phyloP scores from a whole-genome alignment of 2,888 invertebrate genomes.

The Notodonta dromedarius region DNA sequence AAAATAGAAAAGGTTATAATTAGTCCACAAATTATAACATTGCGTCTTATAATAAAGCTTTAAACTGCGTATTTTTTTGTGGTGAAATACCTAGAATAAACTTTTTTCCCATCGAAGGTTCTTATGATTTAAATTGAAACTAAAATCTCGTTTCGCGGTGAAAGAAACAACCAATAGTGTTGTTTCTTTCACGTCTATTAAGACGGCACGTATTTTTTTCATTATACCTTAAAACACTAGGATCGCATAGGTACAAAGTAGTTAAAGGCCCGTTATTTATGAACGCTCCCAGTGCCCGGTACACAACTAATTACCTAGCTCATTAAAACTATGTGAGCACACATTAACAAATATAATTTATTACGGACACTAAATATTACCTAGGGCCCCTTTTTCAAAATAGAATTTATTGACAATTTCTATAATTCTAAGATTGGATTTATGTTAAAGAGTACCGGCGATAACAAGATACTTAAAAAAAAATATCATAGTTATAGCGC shows the following conservation, averaged over 20 bases:
- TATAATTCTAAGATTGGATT: no score
- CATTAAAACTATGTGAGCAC: conserved; percentile 26
- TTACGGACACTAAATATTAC: conserved; percentile 22
- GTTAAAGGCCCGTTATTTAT: conserved; percentile 13
- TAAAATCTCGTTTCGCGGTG: no score
- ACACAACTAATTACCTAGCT: conserved; percentile 20
- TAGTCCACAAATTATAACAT: no score
- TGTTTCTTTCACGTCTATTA: no score
- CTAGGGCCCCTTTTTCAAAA: neutral
- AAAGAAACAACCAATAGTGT: no score
- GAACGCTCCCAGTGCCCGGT: conserved; percentile 13
- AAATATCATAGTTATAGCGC: neutral
- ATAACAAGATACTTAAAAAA: neutral
- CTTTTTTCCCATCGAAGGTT: no score
- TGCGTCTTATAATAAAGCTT: no score
- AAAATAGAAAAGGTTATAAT: no score
- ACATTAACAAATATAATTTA: conserved; percentile 19
- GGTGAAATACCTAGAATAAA: no score
- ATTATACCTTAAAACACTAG: conserved; percentile 3
- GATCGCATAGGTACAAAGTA: conserved; percentile 6
- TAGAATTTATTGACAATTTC: conserved; percentile 1
- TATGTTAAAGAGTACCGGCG: no score
- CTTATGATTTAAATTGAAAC: no score
- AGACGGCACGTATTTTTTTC: neutral
- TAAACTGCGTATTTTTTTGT: no score